Evolutionary conservation across 2,888 invertebrate species (phyloP).

Genomic region (Ochropacha duplaris): DNA sequence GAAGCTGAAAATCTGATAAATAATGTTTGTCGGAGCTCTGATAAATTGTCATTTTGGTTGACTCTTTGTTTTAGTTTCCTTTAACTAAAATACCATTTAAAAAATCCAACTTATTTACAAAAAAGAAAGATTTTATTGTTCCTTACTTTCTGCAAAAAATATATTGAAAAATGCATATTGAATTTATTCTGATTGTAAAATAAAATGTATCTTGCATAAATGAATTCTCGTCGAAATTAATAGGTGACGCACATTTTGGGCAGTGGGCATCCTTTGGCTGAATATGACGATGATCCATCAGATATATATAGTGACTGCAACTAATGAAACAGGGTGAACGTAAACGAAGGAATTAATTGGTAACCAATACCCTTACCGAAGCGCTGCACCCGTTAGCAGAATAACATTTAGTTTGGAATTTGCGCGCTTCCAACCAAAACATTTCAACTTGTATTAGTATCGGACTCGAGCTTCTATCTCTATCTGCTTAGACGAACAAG

Average conservation of each 20-base stretch:
- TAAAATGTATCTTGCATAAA: background rate
- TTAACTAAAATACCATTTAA: too few relatives aligned
- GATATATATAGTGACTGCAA: background rate
- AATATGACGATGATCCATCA: too few relatives aligned
- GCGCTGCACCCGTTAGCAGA: slow-evolving; percentile 17
- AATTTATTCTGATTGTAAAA: background rate
- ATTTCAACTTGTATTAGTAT: slow-evolving; percentile 5
- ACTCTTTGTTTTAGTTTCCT: background rate
- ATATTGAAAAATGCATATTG: too few relatives aligned
- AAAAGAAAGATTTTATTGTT: too few relatives aligned
- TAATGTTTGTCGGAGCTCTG: background rate
- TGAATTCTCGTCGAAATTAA: too few relatives aligned
- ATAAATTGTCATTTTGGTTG: background rate
- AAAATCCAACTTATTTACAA: too few relatives aligned
- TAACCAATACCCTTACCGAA: slow-evolving; percentile 16
- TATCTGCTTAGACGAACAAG: background rate
- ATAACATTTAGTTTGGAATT: slow-evolving; percentile 15
- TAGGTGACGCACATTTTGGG: too few relatives aligned
- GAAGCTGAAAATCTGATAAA: slow-evolving; percentile 11
- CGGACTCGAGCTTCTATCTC: background rate
- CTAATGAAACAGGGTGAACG: background rate
- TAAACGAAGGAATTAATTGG: slow-evolving; percentile 10
- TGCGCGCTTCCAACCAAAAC: slow-evolving; percentile 5
- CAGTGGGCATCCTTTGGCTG: too few relatives aligned
- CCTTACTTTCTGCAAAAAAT: too few relatives aligned